phyloP scores from a whole-genome alignment of 2,888 invertebrate genomes.

The Drosophila testacea region DNA sequence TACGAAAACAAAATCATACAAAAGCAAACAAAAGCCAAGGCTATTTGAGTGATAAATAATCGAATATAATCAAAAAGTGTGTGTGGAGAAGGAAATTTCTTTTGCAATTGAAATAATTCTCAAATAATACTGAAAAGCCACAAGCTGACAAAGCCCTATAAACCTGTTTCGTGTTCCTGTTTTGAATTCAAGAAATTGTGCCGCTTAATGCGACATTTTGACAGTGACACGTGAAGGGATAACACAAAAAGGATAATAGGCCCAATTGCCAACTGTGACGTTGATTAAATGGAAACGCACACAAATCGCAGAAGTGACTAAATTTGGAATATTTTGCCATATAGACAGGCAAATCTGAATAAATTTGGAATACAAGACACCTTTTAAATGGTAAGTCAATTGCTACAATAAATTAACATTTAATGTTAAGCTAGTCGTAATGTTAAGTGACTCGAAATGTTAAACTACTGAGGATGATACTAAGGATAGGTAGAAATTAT shows the following conservation, averaged over 20 bases:
- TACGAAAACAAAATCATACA: slow-evolving; percentile 27
- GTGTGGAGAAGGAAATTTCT: slow-evolving; percentile 25
- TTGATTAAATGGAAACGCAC: slow-evolving; percentile 34
- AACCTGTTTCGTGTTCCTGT: slow-evolving; percentile 28
- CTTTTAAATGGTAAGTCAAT: slow-evolving; percentile 31
- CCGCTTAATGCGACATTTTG: slow-evolving; percentile 45
- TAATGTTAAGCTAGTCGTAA: slow-evolving; percentile 1
- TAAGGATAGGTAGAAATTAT: not conserved
- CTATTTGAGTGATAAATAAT: slow-evolving; percentile 53
- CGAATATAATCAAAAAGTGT: slow-evolving; percentile 26
- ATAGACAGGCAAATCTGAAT: slow-evolving; percentile 10
- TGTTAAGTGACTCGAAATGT: slow-evolving; percentile 1
- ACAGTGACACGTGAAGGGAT: slow-evolving; percentile 54
- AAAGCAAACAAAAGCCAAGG: slow-evolving; percentile 38
- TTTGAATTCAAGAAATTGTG: slow-evolving; percentile 22
- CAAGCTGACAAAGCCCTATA: slow-evolving; percentile 27
- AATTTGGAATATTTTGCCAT: slow-evolving; percentile 4
- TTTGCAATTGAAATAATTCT: slow-evolving; percentile 36
- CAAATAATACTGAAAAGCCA: slow-evolving; percentile 4
- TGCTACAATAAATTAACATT: slow-evolving; percentile 6
- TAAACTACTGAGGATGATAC: not conserved
- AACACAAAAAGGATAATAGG: slow-evolving; percentile 38
- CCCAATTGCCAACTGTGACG: slow-evolving; percentile 40
- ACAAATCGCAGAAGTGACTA: slow-evolving; percentile 1
- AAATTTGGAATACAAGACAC: slow-evolving; percentile 33